phyloP scores from a whole-genome alignment of 2,888 invertebrate genomes.

The Drosophila recens region DNA sequence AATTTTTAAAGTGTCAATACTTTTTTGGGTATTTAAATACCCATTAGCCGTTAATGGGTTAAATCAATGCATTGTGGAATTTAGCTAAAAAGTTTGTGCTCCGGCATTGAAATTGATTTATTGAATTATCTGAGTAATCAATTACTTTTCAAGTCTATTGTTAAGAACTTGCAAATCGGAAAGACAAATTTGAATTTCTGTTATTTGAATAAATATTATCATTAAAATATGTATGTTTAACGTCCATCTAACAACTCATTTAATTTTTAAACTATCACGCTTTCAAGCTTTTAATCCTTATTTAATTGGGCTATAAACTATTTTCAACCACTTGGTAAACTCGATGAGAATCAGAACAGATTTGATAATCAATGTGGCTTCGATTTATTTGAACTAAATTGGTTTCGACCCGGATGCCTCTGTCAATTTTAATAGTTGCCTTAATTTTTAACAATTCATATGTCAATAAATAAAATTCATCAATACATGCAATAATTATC shows the following conservation, averaged over 20 bases:
- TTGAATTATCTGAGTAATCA: constrained; percentile 10
- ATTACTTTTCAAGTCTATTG: constrained; percentile 5
- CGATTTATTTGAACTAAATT: neutral
- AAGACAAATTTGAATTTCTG: too few species aligned
- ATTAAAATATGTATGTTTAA: neutral
- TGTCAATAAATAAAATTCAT: neutral
- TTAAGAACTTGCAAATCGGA: neutral
- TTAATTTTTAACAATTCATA: neutral
- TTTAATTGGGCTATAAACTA: neutral
- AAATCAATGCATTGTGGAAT: constrained; percentile 46
- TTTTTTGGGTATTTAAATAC: too few species aligned
- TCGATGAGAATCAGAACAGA: neutral
- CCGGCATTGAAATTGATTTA: constrained; percentile 21
- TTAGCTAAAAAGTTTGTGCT: constrained; percentile 10
- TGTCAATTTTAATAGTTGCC: neutral
- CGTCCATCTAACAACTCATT: neutral
- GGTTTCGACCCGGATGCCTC: neutral
- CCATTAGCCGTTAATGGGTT: too few species aligned
- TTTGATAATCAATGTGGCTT: neutral
- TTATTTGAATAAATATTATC: neutral
- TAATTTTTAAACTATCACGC: neutral
- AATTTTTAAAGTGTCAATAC: too few species aligned
- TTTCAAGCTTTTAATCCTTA: neutral
- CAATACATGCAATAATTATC: constrained; percentile 8
- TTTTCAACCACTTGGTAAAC: neutral